Conservation (phyloP, 2,113 vertebrate species). For the Scartelaos histophorus region DNA sequence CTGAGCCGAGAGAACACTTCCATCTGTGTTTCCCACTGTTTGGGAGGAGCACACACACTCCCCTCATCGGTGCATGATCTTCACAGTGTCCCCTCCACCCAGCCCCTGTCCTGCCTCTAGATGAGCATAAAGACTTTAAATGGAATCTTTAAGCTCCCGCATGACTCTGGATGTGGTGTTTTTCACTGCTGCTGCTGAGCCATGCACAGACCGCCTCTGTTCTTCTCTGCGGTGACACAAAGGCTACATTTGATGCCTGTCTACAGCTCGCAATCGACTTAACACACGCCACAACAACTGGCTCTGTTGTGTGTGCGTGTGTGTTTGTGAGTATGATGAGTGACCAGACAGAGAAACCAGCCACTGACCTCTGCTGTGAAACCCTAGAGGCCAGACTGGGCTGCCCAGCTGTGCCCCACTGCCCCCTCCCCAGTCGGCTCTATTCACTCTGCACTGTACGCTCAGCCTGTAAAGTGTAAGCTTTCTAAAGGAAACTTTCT, state of each 20-base stretch:
- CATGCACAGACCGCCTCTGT: slow-evolving; percentile 78
- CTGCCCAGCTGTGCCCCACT: slow-evolving; percentile 74
- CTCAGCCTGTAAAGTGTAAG: slow-evolving; percentile 54
- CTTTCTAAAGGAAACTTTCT: slow-evolving; percentile 43
- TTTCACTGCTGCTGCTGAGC: slow-evolving; percentile 67
- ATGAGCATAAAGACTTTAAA: slow-evolving; percentile 71
- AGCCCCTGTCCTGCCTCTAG: slow-evolving; percentile 19
- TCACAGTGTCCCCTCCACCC: slow-evolving; percentile 39
- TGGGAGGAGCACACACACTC: slow-evolving; percentile 65
- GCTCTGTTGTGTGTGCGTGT: slow-evolving; percentile 74
- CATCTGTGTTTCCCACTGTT: slow-evolving; percentile 68
- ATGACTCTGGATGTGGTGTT: slow-evolving; percentile 71
- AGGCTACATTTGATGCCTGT: slow-evolving; percentile 83
- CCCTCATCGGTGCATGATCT: slow-evolving; percentile 67
- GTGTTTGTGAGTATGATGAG: slow-evolving; percentile 71
- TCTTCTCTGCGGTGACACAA: slow-evolving; percentile 73
- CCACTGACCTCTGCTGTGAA: slow-evolving; percentile 71
- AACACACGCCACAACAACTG: slow-evolving; percentile 81
- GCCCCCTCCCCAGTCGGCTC: slow-evolving; percentile 32
- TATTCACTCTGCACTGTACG: slow-evolving; percentile 57
- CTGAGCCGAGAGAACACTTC: slow-evolving; percentile 68
- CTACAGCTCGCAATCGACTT: slow-evolving; percentile 70
- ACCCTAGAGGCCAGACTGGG: slow-evolving; percentile 71
- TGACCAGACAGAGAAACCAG: slow-evolving; percentile 79
- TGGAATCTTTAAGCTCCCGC: slow-evolving; percentile 75